Conservation (phyloP, 2,888 invertebrate genomes). For the Matsumyia berberina region DNA sequence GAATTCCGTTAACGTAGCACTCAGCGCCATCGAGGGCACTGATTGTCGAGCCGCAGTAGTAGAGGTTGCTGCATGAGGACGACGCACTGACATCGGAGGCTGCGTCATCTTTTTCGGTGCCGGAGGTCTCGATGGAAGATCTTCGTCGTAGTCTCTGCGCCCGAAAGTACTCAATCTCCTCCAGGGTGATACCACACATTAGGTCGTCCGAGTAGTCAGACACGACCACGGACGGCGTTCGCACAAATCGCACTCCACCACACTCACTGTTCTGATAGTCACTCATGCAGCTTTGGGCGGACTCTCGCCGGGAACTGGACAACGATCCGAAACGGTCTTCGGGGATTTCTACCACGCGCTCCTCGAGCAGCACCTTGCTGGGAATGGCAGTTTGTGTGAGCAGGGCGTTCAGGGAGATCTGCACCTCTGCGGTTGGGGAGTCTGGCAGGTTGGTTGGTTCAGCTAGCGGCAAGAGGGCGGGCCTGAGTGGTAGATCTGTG, state of each 20-base stretch:
- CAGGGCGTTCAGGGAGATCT: constrained; percentile 59
- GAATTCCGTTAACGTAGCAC: constrained; percentile 84
- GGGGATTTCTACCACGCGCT: constrained; percentile 85
- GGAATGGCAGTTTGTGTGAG: constrained; percentile 79
- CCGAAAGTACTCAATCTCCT: constrained; percentile 87
- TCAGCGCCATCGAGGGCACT: constrained; percentile 86
- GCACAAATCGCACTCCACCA: constrained; percentile 87
- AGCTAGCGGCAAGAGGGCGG: constrained; percentile 83
- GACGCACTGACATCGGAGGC: constrained; percentile 86
- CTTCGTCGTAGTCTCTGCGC: constrained; percentile 83
- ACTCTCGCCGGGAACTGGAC: constrained; percentile 84
- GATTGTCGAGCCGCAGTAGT: constrained; percentile 86
- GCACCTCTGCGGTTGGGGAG: constrained; percentile 78
- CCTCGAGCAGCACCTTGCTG: constrained; percentile 86
- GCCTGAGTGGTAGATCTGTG: constrained; percentile 83
- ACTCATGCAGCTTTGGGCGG: constrained; percentile 84
- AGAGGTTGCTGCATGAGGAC: constrained; percentile 86
- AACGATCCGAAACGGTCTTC: constrained; percentile 84
- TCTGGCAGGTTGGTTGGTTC: constrained; percentile 83
- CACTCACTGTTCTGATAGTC: constrained; percentile 84
- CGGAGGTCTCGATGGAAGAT: constrained; percentile 82
- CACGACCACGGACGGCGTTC: constrained; percentile 94
- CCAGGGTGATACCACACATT: constrained; percentile 86
- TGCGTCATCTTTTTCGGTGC: constrained; percentile 80
- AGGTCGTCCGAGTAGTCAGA: constrained; percentile 93